A percentile compares a stretch with the other conserved stretches of the same genome.
Evolutionary conservation across 2,797 vertebrate genomes (phyloP).

Genomic region (Nyctibius grandis): DNA sequence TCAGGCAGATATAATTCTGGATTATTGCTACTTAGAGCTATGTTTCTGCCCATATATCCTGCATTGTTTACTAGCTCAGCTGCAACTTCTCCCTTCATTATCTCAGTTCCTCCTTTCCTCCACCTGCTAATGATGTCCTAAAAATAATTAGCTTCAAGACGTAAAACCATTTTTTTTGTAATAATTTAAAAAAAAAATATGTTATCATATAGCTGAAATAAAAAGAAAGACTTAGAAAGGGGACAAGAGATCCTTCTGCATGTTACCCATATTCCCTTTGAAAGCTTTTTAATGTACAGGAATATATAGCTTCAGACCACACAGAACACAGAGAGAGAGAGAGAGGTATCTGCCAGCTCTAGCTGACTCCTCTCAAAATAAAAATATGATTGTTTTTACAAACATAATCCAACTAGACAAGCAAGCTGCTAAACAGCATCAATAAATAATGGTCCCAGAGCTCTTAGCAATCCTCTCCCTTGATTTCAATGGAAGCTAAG

Average conservation of each 20-base stretch:
- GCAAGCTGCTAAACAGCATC: neutral
- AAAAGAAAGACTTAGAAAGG: neutral
- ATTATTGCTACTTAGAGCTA: neutral
- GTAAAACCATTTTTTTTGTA: neutral
- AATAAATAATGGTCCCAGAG: neutral
- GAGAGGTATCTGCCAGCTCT: neutral
- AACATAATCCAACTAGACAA: neutral
- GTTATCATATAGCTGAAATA: neutral
- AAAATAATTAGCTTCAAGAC: neutral
- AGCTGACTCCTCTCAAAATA: neutral
- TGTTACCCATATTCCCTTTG: neutral
- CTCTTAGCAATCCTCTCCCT: neutral
- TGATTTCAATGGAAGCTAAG: neutral
- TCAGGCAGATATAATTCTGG: neutral
- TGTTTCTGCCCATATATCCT: neutral
- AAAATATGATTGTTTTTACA: neutral
- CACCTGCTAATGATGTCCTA: neutral
- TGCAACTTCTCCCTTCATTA: slow-evolving; percentile 21
- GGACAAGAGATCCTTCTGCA: neutral
- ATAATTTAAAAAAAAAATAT: neutral
- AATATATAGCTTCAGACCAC: neutral
- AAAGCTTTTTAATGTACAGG: neutral
- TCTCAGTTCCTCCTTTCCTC: slow-evolving; percentile 37
- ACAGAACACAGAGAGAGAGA: neutral
- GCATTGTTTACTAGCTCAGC: neutral